Evolutionary conservation across 1,140 invertebrate genomes (phyloP), one percentile per base, ranked within the genome.

Genomic region (Scaptomyza hsui): DNA sequence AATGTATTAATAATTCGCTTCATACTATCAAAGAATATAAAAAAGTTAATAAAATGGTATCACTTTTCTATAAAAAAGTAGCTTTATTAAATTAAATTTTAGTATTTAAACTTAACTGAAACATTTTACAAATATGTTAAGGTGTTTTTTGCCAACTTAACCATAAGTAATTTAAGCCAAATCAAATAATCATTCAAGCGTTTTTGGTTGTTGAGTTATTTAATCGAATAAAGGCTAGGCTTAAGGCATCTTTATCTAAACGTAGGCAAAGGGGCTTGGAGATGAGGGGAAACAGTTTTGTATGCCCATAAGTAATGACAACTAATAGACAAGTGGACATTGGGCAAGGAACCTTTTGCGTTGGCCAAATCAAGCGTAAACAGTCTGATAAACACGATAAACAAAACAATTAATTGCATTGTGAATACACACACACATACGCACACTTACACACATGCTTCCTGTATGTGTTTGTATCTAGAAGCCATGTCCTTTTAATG

Each of bases 391-490:
- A 86, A 86, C 65, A 44, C 70, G 82, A 86, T 86, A 86, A 86
- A 86, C 81, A 81, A 86, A 86, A 86, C 81, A 86, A 86, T 86
- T 86, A 86, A 88, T 86, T 86, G 81, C 81, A 80, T 86, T 85
- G 80, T 83, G 64, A 21, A 47, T 39, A 42, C 21, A 47, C 35
- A 41, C 18, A n/a, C 41, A 45, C 10, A 47, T 9, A 57, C 0
- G 15, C 21, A 26, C 49, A 24, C n/a, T n/a, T n/a, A n/a, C n/a
- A n/a, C n/a, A 15, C 26, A 13, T 32, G 32, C 19, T 29, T 29
- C 26, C 26, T 35, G 55, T 18, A 4, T 53, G 37, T 49, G 32
- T 47, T 19, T 35, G 35, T n/a, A 32, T 16, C 18, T 35, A 35
- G 24, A 37, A 26, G 44, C n/a, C 57, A 56, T 63, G 73, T 69